Percentiles rank a stretch among this genome's conserved stretches.
Conservation (phyloP, 2,797 vertebrate species). For the Enteromius mattozi region DNA sequence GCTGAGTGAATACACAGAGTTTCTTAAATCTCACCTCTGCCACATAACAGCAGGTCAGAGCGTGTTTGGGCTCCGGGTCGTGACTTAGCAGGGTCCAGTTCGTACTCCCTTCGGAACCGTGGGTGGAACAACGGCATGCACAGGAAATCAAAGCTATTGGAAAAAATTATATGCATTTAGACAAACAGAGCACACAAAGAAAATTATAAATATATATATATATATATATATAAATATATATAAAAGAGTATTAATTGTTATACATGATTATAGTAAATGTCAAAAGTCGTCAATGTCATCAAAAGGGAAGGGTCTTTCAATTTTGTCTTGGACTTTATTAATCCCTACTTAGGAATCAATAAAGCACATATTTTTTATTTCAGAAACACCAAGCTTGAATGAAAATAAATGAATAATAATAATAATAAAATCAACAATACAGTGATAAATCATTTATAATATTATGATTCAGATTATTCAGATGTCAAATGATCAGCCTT, state of each 20-base stretch:
- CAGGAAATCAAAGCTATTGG: slow-evolving; percentile 91
- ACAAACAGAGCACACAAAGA: neutral
- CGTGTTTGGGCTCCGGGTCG: slow-evolving; percentile 87
- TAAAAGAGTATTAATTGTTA: neutral
- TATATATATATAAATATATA: no score
- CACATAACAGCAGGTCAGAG: slow-evolving; percentile 90
- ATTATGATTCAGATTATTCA: neutral
- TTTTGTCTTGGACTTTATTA: neutral
- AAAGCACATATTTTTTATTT: neutral
- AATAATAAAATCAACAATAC: no score
- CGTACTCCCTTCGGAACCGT: slow-evolving; percentile 88
- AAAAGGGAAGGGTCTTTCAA: neutral
- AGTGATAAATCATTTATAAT: neutral
- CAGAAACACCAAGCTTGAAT: neutral
- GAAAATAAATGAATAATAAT: no score
- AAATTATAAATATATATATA: neutral
- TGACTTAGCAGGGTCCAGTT: slow-evolving; percentile 84
- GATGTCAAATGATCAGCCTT: neutral
- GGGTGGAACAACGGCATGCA: slow-evolving; percentile 94
- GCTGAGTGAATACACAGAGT: neutral
- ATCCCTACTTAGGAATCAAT: neutral
- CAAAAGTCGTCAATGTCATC: neutral
- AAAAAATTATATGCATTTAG: neutral
- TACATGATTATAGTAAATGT: neutral
- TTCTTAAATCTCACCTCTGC: slow-evolving; percentile 80